Base-by-base conservation (phyloP, 2,888 invertebrate genomes). In the Calameuta pallipes region DNA sequence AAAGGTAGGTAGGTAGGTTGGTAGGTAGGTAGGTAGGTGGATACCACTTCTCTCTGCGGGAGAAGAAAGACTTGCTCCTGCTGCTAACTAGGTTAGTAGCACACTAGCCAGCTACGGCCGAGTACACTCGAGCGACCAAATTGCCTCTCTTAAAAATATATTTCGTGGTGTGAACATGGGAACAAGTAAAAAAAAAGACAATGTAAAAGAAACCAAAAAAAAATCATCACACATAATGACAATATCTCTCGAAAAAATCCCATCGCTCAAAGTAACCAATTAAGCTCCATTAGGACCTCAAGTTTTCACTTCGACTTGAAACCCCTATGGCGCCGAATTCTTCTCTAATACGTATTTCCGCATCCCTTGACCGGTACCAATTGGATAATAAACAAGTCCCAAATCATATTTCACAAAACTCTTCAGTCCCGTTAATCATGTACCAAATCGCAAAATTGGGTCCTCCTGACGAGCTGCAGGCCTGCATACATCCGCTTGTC, bases 31-130 rank as follows among this genome's bases (percentile, higher is more conserved):
- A 33, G 35, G 69, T 69, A 71, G 84, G 80, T 85, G 85, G 83
- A 86, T 85, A 86, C 84, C 84, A 85, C 83, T 83, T 83, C 85
- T 84, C 83, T 82, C 73, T 83, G 82, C 76, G 68, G 77, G 80
- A 88, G 87, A 90, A 89, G 89, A 90, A 89, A 90, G 89, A 89
- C 90, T 89, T 87, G 88, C 89, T 89, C 87, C 86, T 79, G 87
- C 85, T 90, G 87, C 85, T 90, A 91, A 91, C 90, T 90, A 86
- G 91, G 91, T 91, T 87, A 91, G 91, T 91, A 84, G 91, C 89
- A 91, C 91, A 85, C 88, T 86, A 87, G 87, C 88, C 88, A 88
- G 85, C 85, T 82, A 85, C 85, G 87, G 87, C 85, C 86, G 88
- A 86, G 86, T 87, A 87, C 86, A 85, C 87, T 86, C 85, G 83